Base-by-base conservation (phyloP, 2,888 invertebrate genomes). In the Amorpha juglandis region DNA sequence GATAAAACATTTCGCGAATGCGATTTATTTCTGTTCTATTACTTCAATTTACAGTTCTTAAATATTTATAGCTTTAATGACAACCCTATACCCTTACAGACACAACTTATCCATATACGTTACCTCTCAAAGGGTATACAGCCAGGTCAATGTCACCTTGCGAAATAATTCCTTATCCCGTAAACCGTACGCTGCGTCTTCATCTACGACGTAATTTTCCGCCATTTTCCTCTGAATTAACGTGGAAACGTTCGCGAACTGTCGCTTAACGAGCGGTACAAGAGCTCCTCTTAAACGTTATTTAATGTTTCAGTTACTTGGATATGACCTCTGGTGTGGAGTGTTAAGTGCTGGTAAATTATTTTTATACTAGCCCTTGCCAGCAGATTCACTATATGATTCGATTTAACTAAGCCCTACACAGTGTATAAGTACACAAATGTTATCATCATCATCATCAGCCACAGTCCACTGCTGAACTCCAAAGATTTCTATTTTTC, bases 191-290 rank as follows among this genome's bases (percentile, higher is more conserved):
- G 71, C 70, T 68, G 65, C 62, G 63, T 64, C 58, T 58, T 16
- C 55, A 47, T 47, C 55, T 16, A 55, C 21, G 6, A 65, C 66
- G 72, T 77, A 78, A 83, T 80, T 80, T 80, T 79, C 80, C 77
- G 70, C 68, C 67, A 67, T 73, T 75, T 78, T 69, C 75, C 74
- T 50, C 19, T 19, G 52, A 63, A 47, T 62, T 11, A 63, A 27
- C 52, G 47, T 27, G 27, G 35, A 64, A 66, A 66, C 68, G 68
- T 73, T 78, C 74, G 71, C 72, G 71, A 78, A 71, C 77, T 77
- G 75, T 71, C 71, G 72, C 72, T 64, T 75, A 72, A 74, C 71
- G 74, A 77, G 69, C 71, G 64, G 16, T 47, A 64, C 64, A 47
- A 45, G 67, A 65, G 69, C 51, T 67, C 62, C 66, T 50, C 58